Conservation (phyloP, 2,797 vertebrate genomes). For the Megalops cyprinoides region DNA sequence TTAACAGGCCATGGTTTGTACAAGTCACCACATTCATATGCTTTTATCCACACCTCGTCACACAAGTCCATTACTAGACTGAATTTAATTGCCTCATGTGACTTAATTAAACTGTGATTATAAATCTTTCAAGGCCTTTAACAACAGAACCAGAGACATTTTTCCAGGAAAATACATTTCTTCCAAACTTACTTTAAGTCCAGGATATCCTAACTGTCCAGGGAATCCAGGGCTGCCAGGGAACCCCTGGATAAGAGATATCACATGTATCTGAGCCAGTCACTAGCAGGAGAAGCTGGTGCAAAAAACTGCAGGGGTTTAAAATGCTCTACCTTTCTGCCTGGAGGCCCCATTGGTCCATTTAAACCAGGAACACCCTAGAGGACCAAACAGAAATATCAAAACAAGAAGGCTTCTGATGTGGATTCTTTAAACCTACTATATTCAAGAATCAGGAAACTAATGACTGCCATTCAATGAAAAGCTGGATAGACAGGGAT, state of each 20-base stretch:
- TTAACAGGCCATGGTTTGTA: no score
- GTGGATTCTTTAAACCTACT: slow-evolving; percentile 19
- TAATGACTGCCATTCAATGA: no score
- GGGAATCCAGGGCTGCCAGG: slow-evolving; percentile 70
- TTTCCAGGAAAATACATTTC: background rate
- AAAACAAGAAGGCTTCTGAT: slow-evolving; percentile 33
- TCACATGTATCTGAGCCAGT: slow-evolving; percentile 14
- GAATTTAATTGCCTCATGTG: background rate
- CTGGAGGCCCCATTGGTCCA: slow-evolving; percentile 75
- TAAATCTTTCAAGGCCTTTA: background rate
- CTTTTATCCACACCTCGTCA: no score
- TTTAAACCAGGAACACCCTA: slow-evolving; percentile 85
- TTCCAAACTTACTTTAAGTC: slow-evolving; percentile 80
- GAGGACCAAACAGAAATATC: slow-evolving; percentile 38
- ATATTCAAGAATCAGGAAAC: background rate
- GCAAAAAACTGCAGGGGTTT: background rate
- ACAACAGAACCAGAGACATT: no score
- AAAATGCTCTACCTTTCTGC: slow-evolving; percentile 64
- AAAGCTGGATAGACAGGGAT: no score
- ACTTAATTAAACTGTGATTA: background rate
- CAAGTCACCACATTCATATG: no score
- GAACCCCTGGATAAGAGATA: slow-evolving; percentile 74
- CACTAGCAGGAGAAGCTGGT: background rate
- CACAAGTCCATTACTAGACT: no score
- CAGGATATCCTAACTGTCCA: slow-evolving; percentile 75